Evolutionary conservation across 2,888 invertebrate genomes (phyloP).

Genomic region (Fragum fragum): DNA sequence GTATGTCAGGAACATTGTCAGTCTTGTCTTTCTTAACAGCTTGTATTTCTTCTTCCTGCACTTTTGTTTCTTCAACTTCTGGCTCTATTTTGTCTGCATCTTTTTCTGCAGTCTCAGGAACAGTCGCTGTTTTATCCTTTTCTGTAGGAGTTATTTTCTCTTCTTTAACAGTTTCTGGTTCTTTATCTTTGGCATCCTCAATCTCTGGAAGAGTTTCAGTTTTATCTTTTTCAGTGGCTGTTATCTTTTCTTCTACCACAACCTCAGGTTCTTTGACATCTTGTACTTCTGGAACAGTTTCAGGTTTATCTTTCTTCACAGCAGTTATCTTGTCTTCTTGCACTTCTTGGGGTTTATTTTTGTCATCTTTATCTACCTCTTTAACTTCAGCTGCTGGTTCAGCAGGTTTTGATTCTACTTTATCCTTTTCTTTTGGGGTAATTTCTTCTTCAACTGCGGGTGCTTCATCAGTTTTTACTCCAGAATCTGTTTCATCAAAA

Average conservation of each 20-base stretch:
- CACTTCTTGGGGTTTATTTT: not conserved
- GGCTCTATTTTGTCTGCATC: not conserved
- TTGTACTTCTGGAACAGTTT: not conserved
- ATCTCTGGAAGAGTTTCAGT: slow-evolving; percentile 6
- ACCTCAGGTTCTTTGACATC: not conserved
- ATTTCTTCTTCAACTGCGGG: slow-evolving; percentile 2
- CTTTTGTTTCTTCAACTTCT: not conserved
- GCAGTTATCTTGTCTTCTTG: slow-evolving; percentile 3
- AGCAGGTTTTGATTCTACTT: not conserved
- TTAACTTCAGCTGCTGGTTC: not conserved
- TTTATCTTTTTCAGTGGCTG: not conserved
- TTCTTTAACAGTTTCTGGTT: not conserved
- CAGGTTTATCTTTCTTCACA: slow-evolving; percentile 7
- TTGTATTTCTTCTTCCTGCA: slow-evolving; percentile 8
- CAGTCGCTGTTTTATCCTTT: not conserved
- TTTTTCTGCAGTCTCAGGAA: not conserved
- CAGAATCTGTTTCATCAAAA: not conserved
- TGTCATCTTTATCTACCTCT: not conserved
- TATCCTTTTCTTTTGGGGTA: not conserved
- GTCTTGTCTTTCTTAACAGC: slow-evolving; percentile 3
- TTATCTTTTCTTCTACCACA: not conserved
- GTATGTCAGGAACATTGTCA: slow-evolving; percentile 7
- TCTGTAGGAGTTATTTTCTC: not conserved
- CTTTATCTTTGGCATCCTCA: not conserved
- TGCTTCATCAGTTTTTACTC: not conserved